Conservation (phyloP, 1,140 invertebrate species). For the Adelges cooleyi region DNA sequence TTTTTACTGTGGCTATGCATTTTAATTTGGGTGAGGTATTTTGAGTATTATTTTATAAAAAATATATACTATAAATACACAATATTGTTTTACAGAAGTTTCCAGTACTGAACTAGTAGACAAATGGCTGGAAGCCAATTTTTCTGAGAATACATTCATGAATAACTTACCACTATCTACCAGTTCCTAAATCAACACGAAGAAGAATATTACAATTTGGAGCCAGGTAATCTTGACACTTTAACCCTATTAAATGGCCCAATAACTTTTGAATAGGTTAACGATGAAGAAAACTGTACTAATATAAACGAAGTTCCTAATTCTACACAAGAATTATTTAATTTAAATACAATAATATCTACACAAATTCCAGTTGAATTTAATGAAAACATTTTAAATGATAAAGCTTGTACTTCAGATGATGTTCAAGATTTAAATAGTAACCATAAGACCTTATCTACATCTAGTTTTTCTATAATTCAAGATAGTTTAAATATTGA, state of each 20-base stretch:
- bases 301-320: background rate
- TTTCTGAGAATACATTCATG: background rate
- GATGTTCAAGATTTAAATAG: background rate
- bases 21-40: background rate
- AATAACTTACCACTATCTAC: background rate
- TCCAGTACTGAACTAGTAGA: background rate
- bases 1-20: background rate
- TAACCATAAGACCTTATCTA: background rate
- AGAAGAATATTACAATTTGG: background rate
- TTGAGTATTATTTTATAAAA: background rate
- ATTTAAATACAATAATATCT: background rate
- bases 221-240: background rate
- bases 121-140: background rate
- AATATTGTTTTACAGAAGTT: background rate
- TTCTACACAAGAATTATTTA: background rate
- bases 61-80: background rate
- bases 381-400: background rate
- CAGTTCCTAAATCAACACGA: background rate
- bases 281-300: background rate
- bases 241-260: background rate
- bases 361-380: background rate
- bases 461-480: background rate
- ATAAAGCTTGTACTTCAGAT: background rate
- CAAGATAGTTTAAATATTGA: background rate
- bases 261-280: background rate